These are phyloP conservation scores for Rhynchomys soricoides DNA, from an alignment of 2,113 vertebrate species.

Conservation along the genomic window DNA sequence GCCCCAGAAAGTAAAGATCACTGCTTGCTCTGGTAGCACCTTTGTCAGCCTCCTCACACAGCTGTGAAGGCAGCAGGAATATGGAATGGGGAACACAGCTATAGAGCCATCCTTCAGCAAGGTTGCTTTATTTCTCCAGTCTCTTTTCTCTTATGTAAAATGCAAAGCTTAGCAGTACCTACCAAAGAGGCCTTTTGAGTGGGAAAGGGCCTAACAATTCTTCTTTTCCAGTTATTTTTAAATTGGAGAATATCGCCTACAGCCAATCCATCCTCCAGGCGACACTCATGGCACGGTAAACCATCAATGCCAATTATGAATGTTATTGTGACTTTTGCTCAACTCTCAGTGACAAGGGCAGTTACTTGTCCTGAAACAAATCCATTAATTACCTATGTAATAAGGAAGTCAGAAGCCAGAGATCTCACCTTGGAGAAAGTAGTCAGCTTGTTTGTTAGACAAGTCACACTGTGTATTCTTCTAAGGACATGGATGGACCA, in stretches of 20 bases:
- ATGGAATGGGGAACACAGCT: background rate
- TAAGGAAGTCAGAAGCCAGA: background rate
- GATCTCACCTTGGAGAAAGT: background rate
- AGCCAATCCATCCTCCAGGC: background rate
- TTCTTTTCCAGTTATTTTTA: slow-evolving; percentile 15
- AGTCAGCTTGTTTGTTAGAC: background rate
- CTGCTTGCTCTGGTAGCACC: background rate
- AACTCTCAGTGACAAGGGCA: background rate
- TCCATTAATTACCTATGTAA: background rate
- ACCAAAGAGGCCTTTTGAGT: background rate
- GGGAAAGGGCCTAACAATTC: background rate
- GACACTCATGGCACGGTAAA: background rate
- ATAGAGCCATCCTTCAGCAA: background rate
- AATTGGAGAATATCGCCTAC: background rate
- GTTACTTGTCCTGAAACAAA: slow-evolving; percentile 4
- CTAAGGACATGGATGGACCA: too few relatives aligned
- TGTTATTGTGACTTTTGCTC: background rate
- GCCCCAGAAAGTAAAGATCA: background rate
- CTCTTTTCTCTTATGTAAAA: slow-evolving; percentile 11
- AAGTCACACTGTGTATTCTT: background rate
- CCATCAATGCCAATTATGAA: background rate
- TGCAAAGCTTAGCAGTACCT: background rate
- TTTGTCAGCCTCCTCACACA: background rate
- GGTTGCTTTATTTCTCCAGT: background rate
- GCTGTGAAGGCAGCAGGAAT: background rate